A percentile compares a stretch with the other conserved stretches of the same genome.
phyloP scores from a whole-genome alignment of 2,113 vertebrate genomes.

The Semnornis frantzii region DNA sequence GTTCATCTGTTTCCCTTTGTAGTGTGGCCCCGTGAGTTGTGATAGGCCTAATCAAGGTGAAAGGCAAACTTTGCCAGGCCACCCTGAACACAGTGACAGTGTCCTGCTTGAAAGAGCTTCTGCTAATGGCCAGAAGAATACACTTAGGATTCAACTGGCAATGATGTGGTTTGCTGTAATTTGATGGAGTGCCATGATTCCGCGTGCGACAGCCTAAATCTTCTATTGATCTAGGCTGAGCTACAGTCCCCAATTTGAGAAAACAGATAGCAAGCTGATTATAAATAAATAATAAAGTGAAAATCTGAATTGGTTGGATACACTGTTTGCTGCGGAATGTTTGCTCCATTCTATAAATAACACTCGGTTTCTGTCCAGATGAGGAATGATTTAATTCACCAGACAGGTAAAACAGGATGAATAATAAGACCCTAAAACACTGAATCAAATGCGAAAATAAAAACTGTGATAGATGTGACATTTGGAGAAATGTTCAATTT shows the following conservation, averaged over 20 bases:
- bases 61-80: not conserved
- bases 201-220: not conserved
- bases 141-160: not conserved
- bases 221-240: not conserved
- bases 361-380: not conserved
- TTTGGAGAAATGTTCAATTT: slow-evolving; percentile 67
- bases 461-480: slow-evolving; percentile 68
- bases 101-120: not conserved
- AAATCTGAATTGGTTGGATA: slow-evolving; percentile 22
- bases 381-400: slow-evolving; percentile 15
- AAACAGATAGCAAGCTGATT: slow-evolving; percentile 37
- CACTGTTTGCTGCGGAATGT: slow-evolving; percentile 31
- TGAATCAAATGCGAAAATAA: slow-evolving; percentile 68
- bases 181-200: not conserved
- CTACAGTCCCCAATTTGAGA: slow-evolving; percentile 5
- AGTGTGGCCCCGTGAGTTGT: not conserved
- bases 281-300: slow-evolving; percentile 37
- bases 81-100: not conserved
- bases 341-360: slow-evolving; percentile 33
- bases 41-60: not conserved
- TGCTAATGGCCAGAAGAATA: not conserved
- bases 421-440: slow-evolving; percentile 31
- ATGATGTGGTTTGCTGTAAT: not conserved
- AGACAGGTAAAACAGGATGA: slow-evolving; percentile 36
- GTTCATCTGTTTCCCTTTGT: not conserved